Conservation (phyloP, 1,140 invertebrate genomes). For the Brachionus plicatilis region DNA sequence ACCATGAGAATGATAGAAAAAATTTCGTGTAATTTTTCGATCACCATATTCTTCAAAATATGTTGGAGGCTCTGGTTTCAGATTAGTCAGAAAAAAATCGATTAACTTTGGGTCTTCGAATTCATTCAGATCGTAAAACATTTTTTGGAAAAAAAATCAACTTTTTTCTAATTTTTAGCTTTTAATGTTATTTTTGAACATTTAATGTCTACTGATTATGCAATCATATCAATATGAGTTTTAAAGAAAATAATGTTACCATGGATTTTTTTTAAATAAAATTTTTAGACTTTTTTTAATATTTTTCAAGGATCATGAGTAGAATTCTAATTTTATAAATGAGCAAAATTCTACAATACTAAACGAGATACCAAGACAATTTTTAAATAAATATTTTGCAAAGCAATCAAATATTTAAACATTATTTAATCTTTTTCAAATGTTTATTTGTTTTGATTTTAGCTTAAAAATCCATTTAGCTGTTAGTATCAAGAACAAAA, state of each 20-base stretch:
- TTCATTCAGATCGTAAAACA: conserved; percentile 2
- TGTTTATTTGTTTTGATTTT: background rate
- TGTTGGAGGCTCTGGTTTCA: background rate
- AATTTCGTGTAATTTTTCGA: background rate
- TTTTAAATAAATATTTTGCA: background rate
- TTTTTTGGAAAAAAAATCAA: background rate
- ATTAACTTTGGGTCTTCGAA: conserved; percentile 17
- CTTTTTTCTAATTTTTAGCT: background rate
- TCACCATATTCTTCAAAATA: conserved; percentile 11
- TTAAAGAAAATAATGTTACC: background rate
- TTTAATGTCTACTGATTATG: conserved; percentile 13
- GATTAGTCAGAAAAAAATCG: background rate
- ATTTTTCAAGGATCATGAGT: background rate
- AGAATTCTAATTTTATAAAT: background rate
- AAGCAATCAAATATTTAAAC: background rate
- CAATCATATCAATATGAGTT: background rate
- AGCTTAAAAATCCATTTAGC: background rate
- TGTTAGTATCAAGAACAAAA: background rate
- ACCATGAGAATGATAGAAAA: conserved; percentile 13
- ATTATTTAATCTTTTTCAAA: background rate
- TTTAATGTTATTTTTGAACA: background rate
- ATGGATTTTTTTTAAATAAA: background rate
- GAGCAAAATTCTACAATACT: background rate
- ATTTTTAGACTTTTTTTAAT: background rate
- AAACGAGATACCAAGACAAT: background rate